Evolutionary conservation across 2,888 invertebrate species (phyloP), one percentile per base, ranked within the genome.

Genomic region (Patella depressa): DNA sequence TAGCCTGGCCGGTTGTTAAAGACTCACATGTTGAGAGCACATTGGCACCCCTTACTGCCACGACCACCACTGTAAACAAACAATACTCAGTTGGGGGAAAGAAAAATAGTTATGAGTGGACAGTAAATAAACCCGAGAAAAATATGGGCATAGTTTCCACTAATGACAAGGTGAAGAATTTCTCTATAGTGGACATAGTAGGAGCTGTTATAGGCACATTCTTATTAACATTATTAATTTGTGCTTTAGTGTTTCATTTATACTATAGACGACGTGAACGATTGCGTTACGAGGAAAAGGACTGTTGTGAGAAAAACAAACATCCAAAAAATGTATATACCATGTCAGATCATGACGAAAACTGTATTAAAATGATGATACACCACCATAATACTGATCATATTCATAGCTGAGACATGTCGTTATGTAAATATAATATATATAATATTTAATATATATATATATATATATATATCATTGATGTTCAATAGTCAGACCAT

Each of bases 161-260:
- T 2, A 59, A 72, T 45, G 53, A 65, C 53, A 72, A 72, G 24
- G 75, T 75, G 55, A 65, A 81, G 29, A 78, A 84, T 53, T 91
- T 90, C 77, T 87, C 85, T 45, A 82, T 89, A 54, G 87, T 89
- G 53, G 90, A 91, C 77, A 85, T 91, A 29, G 85, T 91, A 5
- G 90, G 90, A n/a, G 90, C 91, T 19, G 88, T 91, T 15, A 84
- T 90, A 7, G 90, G 91, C 5, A 90, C 91, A 53, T 90, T 90
- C 81, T 81, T 90, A 19, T 84, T 89, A 74, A 91, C 90, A 34
- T 82, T 91, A 11, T 77, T 91, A 14, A 82, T 90, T 34, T 89
- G 90, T 82, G 80, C 90, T 24, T 80, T 89, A 69, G 82, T 88
- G 45, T 87, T 88, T 77, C 88, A 89, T 79, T 75, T 88, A 24